Percentiles rank a stretch among this genome's conserved stretches.
Conservation (phyloP, 2,888 invertebrate species). For the Eristalis pertinax region DNA sequence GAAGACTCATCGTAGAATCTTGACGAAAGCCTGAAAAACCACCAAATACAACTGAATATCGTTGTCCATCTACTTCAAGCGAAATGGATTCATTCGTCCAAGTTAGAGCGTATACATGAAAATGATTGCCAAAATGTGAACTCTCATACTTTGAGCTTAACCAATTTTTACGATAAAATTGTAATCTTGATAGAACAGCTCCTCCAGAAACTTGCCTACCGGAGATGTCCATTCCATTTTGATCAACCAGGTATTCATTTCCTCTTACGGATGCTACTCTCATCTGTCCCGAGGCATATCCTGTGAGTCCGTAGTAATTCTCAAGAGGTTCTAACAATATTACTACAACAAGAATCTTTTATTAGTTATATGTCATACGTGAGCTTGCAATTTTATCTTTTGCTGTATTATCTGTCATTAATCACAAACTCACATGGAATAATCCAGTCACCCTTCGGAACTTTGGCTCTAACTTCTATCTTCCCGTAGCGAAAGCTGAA, state of each 20-base stretch:
- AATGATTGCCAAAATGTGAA: constrained; percentile 83
- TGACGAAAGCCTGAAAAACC: constrained; percentile 74
- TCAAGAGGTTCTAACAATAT: constrained; percentile 86
- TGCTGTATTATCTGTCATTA: not conserved
- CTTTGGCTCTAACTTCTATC: constrained; percentile 86
- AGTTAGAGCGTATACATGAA: constrained; percentile 86
- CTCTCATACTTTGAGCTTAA: constrained; percentile 74
- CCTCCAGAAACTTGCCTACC: constrained; percentile 78
- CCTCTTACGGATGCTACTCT: constrained; percentile 88
- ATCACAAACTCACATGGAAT: constrained; percentile 86
- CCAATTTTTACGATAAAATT: constrained; percentile 78
- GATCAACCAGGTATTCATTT: constrained; percentile 81
- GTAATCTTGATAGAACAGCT: constrained; percentile 75
- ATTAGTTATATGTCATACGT: not conserved
- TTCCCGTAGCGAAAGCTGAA: constrained; percentile 88
- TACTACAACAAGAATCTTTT: constrained; percentile 80
- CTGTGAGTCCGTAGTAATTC: constrained; percentile 84
- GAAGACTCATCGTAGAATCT: constrained; percentile 55
- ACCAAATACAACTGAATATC: constrained; percentile 82
- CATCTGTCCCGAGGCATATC: constrained; percentile 86
- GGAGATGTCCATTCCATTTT: constrained; percentile 75
- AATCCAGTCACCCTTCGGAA: constrained; percentile 90
- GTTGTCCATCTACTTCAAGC: constrained; percentile 83
- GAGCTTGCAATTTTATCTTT: not conserved
- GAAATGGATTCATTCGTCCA: constrained; percentile 83